phyloP scores from a whole-genome alignment of 1,140 invertebrate species.

The Euura lappo region DNA sequence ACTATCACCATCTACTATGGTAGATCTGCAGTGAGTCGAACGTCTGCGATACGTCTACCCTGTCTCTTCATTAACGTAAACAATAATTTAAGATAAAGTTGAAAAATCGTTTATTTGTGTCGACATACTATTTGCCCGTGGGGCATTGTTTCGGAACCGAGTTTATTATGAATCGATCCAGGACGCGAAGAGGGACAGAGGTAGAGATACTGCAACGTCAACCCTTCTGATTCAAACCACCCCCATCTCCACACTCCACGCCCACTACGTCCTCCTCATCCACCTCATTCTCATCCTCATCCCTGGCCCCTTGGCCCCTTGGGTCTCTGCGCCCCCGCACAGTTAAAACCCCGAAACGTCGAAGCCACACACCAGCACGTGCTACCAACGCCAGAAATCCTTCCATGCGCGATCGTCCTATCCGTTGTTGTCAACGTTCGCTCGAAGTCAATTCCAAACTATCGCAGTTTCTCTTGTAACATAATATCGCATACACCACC shows the following conservation, averaged over 20 bases:
- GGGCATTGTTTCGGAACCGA: slow-evolving; percentile 53
- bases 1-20: slow-evolving; percentile 40
- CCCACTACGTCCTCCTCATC: slow-evolving; percentile 30
- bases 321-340: slow-evolving; percentile 32
- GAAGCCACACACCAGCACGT: slow-evolving; percentile 2
- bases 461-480: neutral
- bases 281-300: slow-evolving; percentile 32
- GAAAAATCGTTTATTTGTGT: slow-evolving; percentile 49
- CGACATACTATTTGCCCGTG: slow-evolving; percentile 53
- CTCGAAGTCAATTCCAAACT: neutral
- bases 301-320: slow-evolving; percentile 31
- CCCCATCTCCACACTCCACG: slow-evolving; percentile 26
- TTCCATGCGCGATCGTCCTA: neutral
- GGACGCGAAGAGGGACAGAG: slow-evolving; percentile 46
- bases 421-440: slow-evolving; percentile 6
- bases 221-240: slow-evolving; percentile 48
- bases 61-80: slow-evolving; percentile 39
- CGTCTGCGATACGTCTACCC: slow-evolving; percentile 7
- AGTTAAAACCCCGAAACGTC: slow-evolving; percentile 3
- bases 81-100: slow-evolving; percentile 17
- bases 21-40: slow-evolving; percentile 20
- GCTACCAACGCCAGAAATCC: neutral
- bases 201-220: slow-evolving; percentile 51
- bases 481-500: too few species aligned
- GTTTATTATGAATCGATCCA: slow-evolving; percentile 57